phyloP scores from a whole-genome alignment of 64 coral and sea anemone species.

The Actinia tenebrosa region DNA sequence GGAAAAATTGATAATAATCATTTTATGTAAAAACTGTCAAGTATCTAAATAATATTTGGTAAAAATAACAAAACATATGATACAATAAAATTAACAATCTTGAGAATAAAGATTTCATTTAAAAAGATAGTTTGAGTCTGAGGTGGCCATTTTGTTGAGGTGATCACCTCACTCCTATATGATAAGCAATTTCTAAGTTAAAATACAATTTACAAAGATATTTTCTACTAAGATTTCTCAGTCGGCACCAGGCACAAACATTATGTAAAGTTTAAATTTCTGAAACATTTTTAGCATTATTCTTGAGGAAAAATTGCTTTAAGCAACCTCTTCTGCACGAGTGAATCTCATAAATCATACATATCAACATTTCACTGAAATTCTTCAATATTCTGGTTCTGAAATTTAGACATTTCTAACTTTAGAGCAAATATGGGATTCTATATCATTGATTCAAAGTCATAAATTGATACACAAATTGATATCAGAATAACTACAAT shows the following conservation, averaged over 20 bases:
- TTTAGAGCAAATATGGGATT: not conserved
- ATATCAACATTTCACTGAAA: not conserved
- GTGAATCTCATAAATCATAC: not conserved
- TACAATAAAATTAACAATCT: not conserved
- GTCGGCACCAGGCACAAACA: too few relatives aligned
- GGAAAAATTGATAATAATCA: not conserved
- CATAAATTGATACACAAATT: not conserved
- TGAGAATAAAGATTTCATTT: not conserved
- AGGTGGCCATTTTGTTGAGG: not conserved
- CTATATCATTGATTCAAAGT: not conserved
- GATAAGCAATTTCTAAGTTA: not conserved
- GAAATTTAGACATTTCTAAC: not conserved
- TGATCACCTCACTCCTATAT: not conserved
- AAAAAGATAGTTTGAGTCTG: not conserved
- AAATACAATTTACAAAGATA: too few relatives aligned
- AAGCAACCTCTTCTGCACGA: not conserved
- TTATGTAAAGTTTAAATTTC: too few relatives aligned
- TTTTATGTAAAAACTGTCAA: not conserved
- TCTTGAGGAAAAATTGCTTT: not conserved
- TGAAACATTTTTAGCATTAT: too few relatives aligned
- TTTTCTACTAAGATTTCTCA: too few relatives aligned
- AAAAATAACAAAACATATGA: not conserved
- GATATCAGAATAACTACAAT: not conserved
- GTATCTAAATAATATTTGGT: not conserved
- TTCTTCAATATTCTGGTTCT: not conserved